These are phyloP conservation scores for Alexandromys fortis DNA, from an alignment of 2,113 vertebrate species.

Conservation along the genomic window DNA sequence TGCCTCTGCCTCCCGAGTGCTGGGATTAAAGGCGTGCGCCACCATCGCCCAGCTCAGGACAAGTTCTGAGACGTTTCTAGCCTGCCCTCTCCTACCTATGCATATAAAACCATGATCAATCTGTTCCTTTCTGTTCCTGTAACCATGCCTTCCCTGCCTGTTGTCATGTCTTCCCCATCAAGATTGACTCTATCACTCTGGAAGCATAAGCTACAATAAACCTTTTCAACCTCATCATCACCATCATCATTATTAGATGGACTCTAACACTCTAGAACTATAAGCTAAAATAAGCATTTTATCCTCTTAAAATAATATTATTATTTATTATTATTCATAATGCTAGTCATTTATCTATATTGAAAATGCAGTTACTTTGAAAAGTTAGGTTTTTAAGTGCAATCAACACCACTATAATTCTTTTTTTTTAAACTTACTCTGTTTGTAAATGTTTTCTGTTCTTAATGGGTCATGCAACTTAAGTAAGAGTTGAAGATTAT, in stretches of 20 bases:
- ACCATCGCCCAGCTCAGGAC: no score
- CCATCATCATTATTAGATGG: no score
- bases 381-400: slow-evolving; percentile 18
- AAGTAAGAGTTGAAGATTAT: not conserved
- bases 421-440: slow-evolving; percentile 14
- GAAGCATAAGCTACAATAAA: not conserved
- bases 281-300: not conserved
- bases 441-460: not conserved
- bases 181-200: not conserved
- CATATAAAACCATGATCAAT: not conserved
- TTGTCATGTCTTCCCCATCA: not conserved
- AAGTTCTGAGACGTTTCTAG: not conserved
- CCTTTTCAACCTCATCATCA: no score
- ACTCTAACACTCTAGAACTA: not conserved
- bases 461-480: not conserved
- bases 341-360: not conserved
- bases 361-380: not conserved
- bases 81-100: not conserved
- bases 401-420: not conserved
- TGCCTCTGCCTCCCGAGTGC: no score
- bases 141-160: not conserved
- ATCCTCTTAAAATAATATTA: not conserved
- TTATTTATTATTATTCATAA: not conserved
- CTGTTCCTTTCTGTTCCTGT: not conserved
- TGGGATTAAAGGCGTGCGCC: no score